Evolutionary conservation across 2,797 vertebrate genomes (phyloP).

Genomic region (Galagoides demidoff): DNA sequence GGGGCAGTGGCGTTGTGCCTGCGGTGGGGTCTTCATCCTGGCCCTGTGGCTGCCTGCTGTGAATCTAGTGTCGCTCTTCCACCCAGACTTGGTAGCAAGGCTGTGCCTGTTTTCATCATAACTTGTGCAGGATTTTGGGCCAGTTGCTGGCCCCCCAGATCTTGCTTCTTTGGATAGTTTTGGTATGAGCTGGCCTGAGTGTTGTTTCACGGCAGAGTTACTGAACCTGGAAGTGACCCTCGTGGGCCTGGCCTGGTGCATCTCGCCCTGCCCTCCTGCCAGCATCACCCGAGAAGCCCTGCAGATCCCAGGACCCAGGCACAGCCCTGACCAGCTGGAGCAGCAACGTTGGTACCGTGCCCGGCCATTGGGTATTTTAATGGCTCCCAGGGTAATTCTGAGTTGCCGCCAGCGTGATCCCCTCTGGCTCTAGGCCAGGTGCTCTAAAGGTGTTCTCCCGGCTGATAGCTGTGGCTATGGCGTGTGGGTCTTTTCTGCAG

Average conservation of each 20-base stretch:
- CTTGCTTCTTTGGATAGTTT: fast-evolving
- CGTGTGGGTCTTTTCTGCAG: fast-evolving
- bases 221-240: fast-evolving
- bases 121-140: fast-evolving
- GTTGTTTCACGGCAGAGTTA: background rate
- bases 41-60: fast-evolving
- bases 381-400: fast-evolving
- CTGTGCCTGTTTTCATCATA: fast-evolving
- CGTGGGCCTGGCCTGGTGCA: fast-evolving
- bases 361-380: background rate
- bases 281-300: background rate
- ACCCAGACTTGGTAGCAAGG: fast-evolving
- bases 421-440: fast-evolving
- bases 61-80: fast-evolving
- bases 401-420: fast-evolving
- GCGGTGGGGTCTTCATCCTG: background rate
- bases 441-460: fast-evolving
- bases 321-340: background rate
- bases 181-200: background rate
- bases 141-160: fast-evolving
- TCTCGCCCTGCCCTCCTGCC: too few relatives aligned
- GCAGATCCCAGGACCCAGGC: fast-evolving
- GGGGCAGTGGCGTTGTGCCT: background rate
- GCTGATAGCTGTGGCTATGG: background rate
- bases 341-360: fast-evolving